phyloP scores from a whole-genome alignment of 2,113 vertebrate genomes.

The Sander lucioperca region DNA sequence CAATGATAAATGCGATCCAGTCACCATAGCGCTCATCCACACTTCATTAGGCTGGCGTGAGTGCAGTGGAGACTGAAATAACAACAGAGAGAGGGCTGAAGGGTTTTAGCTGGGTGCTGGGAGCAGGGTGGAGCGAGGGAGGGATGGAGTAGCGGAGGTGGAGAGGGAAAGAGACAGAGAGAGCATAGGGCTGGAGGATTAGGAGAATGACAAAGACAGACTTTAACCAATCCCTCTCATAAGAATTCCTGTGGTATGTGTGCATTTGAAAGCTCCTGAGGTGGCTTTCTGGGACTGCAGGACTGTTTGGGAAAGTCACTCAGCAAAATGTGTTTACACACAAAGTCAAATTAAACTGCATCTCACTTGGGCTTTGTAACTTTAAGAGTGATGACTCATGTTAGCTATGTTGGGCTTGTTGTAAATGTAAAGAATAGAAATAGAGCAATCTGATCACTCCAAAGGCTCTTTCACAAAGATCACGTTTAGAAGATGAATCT shows the following conservation, averaged over 20 bases:
- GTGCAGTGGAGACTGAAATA: slow-evolving; percentile 62
- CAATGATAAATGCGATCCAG: slow-evolving; percentile 80
- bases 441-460: background rate
- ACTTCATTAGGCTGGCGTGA: slow-evolving; percentile 77
- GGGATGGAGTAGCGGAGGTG: slow-evolving; percentile 12
- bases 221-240: slow-evolving; percentile 16
- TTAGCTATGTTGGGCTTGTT: background rate
- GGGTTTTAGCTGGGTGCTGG: slow-evolving; percentile 21
- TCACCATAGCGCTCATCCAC: slow-evolving; percentile 72
- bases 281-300: slow-evolving; percentile 1
- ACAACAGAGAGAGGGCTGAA: slow-evolving; percentile 53
- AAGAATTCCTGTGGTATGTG: slow-evolving; percentile 10
- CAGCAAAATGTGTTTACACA: slow-evolving; percentile 17
- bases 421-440: background rate
- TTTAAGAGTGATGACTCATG: background rate
- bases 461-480: background rate
- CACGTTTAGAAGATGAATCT: background rate
- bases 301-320: slow-evolving; percentile 21
- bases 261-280: slow-evolving; percentile 24
- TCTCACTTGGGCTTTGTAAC: background rate
- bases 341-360: slow-evolving; percentile 17
- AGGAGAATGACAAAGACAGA: slow-evolving; percentile 17
- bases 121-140: slow-evolving; percentile 9
- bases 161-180: background rate
- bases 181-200: slow-evolving; percentile 18